Conservation (phyloP, 2,113 vertebrate genomes). For the Antennarius striatus region DNA sequence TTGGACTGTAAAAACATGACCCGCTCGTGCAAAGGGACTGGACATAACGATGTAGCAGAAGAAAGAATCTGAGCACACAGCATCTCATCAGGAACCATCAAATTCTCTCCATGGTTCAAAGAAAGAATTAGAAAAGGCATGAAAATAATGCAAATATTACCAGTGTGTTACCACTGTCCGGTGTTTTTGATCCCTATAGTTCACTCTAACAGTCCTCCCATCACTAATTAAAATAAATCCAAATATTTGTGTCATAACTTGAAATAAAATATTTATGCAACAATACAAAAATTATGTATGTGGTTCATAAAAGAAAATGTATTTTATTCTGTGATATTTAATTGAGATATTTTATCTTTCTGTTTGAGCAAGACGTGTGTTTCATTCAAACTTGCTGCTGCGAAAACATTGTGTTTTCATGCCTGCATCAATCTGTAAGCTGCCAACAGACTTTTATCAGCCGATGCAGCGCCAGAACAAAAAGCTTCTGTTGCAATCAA, state of each 20-base stretch:
- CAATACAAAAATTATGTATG: neutral
- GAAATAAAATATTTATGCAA: slow-evolving; percentile 72
- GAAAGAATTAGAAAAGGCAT: neutral
- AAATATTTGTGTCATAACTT: slow-evolving; percentile 60
- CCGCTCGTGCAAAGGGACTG: slow-evolving; percentile 7
- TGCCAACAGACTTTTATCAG: slow-evolving; percentile 24
- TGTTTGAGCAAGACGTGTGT: slow-evolving; percentile 1
- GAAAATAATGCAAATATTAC: neutral
- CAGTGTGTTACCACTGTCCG: slow-evolving; percentile 5
- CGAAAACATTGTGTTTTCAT: slow-evolving; percentile 1
- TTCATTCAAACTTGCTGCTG: slow-evolving; percentile 5
- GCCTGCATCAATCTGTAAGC: slow-evolving; percentile 21
- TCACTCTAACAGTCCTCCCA: neutral
- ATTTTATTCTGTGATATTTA: slow-evolving; percentile 1
- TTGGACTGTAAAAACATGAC: neutral
- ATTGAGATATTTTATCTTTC: neutral
- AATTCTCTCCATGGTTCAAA: neutral
- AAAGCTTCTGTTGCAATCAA: slow-evolving; percentile 37
- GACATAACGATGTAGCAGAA: slow-evolving; percentile 4
- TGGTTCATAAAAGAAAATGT: slow-evolving; percentile 8
- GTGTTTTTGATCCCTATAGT: neutral
- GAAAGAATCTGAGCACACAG: slow-evolving; percentile 1
- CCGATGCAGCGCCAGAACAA: slow-evolving; percentile 30
- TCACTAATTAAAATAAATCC: slow-evolving; percentile 13
- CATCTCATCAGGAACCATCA: neutral